These are phyloP conservation scores for Nothocercus julius DNA, from an alignment of 2,113 vertebrate genomes.

Conservation along the genomic window DNA sequence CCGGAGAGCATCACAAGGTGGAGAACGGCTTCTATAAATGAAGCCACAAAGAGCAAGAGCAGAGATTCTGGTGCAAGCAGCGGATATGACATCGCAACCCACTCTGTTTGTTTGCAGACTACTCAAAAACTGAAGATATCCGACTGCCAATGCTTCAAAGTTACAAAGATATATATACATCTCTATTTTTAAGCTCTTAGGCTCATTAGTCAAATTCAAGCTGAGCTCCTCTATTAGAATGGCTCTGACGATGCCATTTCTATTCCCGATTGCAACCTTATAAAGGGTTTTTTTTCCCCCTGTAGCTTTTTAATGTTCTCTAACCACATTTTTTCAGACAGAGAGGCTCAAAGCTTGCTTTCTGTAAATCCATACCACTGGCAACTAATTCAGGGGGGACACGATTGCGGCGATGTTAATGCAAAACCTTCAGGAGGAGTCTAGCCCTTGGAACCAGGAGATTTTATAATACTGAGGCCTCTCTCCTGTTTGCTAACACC, in stretches of 20 bases:
- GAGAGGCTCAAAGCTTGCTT: neutral
- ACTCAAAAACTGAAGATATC: neutral
- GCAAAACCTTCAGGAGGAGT: neutral
- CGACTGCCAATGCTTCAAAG: neutral
- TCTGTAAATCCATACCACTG: neutral
- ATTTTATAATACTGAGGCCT: neutral
- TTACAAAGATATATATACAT: neutral
- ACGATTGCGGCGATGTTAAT: neutral
- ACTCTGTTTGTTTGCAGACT: neutral
- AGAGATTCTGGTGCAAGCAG: neutral
- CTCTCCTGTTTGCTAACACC: neutral
- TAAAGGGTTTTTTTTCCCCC: neutral
- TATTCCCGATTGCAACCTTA: neutral
- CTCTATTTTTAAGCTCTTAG: slow-evolving; percentile 7
- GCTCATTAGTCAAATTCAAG: slow-evolving; percentile 66
- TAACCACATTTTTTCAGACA: neutral
- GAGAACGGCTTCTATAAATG: neutral
- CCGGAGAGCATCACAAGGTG: rapidly evolving
- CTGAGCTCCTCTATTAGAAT: slow-evolving; percentile 46
- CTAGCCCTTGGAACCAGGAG: neutral
- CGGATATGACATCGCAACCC: neutral
- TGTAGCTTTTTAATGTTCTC: neutral
- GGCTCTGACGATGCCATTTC: slow-evolving; percentile 29
- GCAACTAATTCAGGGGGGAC: neutral
- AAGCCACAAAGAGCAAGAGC: neutral